Percentiles rank a stretch among this genome's conserved stretches.
Evolutionary conservation across 1,140 invertebrate genomes (phyloP).

Genomic region (Ganaspis sp.): DNA sequence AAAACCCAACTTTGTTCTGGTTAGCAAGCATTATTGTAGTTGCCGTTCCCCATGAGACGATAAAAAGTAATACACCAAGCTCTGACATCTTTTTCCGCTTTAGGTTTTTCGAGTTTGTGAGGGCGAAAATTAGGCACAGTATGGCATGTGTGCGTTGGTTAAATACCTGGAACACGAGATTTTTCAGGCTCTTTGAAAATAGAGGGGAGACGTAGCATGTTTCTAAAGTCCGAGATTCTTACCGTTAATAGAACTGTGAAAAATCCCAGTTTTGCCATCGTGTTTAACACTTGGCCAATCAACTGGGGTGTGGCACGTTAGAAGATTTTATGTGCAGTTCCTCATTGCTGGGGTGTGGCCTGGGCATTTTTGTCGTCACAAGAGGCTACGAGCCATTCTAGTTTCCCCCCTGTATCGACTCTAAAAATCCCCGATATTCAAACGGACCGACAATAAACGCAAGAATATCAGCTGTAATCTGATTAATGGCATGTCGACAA

Average conservation of each 20-base stretch:
- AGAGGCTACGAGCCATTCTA: not conserved
- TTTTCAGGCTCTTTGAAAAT: not conserved
- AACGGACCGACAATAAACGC: slow-evolving; percentile 7
- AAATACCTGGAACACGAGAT: slow-evolving; percentile 45
- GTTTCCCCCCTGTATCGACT: not conserved
- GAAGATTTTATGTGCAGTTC: not conserved
- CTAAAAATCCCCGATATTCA: slow-evolving; percentile 25
- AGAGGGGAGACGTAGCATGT: not conserved
- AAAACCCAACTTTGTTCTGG: too few relatives aligned
- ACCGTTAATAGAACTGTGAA: not conserved
- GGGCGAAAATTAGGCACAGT: slow-evolving; percentile 44
- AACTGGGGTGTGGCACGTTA: slow-evolving; percentile 10
- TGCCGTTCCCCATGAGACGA: not conserved
- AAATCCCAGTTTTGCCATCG: slow-evolving; percentile 16
- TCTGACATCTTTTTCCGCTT: not conserved
- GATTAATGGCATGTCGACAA: slow-evolving; percentile 19
- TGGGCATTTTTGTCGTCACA: not conserved
- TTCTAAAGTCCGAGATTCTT: not conserved
- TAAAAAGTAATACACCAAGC: not conserved
- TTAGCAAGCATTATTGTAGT: not conserved
- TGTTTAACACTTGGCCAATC: slow-evolving; percentile 20
- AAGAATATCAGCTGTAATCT: not conserved
- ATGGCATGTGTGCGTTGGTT: slow-evolving; percentile 20
- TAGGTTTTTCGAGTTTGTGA: not conserved
- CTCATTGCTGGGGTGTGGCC: slow-evolving; percentile 20